These are phyloP conservation scores for Solea senegalensis DNA, from an alignment of 2,113 vertebrate genomes.

Conservation along the genomic window DNA sequence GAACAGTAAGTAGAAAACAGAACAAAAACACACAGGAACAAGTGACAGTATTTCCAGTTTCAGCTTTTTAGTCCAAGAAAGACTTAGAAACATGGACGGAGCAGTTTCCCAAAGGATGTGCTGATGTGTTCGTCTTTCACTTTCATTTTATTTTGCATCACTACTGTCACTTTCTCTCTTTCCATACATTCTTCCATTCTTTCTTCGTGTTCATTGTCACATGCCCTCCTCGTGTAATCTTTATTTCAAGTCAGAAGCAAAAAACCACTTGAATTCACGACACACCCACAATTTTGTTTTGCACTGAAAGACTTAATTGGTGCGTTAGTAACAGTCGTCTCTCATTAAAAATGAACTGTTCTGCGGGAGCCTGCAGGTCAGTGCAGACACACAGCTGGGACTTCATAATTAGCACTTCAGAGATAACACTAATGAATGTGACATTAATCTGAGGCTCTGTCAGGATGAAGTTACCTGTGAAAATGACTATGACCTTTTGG, in stretches of 20 bases:
- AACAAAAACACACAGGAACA: too few species aligned
- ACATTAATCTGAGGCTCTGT: slow-evolving; percentile 38
- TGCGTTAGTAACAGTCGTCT: slow-evolving; percentile 7
- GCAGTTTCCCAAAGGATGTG: not conserved
- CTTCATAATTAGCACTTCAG: slow-evolving; percentile 26
- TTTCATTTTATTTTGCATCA: too few species aligned
- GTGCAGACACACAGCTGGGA: slow-evolving; percentile 7
- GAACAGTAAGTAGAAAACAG: too few species aligned
- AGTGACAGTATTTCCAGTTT: slow-evolving; percentile 33
- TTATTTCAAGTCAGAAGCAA: not conserved
- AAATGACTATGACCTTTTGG: slow-evolving; percentile 37
- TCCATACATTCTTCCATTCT: not conserved
- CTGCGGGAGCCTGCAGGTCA: slow-evolving; percentile 11
- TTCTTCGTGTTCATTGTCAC: not conserved
- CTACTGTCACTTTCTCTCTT: not conserved
- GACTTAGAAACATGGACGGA: slow-evolving; percentile 27
- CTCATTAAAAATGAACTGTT: slow-evolving; percentile 28
- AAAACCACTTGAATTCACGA: slow-evolving; percentile 11
- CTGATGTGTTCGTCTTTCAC: not conserved
- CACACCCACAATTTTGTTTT: slow-evolving; percentile 4
- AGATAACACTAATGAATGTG: slow-evolving; percentile 40
- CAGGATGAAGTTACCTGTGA: slow-evolving; percentile 5
- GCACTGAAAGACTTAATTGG: slow-evolving; percentile 5
- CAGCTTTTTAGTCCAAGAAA: slow-evolving; percentile 28
- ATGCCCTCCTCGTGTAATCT: not conserved